These are phyloP conservation scores for Phalacrocorax aristotelis DNA, from an alignment of 2,113 vertebrate genomes.

Conservation along the genomic window DNA sequence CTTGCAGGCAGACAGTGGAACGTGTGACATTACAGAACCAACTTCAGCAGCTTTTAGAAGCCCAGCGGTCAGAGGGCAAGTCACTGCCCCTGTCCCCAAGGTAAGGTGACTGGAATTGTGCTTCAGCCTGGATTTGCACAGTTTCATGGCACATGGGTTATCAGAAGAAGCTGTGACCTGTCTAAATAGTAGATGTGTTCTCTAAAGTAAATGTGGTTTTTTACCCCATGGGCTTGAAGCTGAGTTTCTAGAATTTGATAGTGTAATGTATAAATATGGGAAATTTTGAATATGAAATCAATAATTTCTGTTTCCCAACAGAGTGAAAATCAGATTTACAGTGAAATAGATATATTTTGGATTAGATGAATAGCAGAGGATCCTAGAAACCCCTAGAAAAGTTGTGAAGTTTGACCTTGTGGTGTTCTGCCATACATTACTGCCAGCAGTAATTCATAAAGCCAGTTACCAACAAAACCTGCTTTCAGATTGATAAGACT, in stretches of 20 bases:
- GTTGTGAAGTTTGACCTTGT: background rate
- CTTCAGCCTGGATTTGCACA: background rate
- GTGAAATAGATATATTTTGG: background rate
- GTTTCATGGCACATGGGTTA: background rate
- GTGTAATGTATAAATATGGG: background rate
- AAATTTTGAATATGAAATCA: background rate
- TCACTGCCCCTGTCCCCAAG: conserved; percentile 81
- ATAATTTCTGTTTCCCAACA: background rate
- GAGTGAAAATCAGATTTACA: background rate
- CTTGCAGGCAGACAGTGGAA: conserved; percentile 86
- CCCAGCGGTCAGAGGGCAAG: conserved; percentile 77
- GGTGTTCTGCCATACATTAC: background rate
- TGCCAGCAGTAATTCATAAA: background rate
- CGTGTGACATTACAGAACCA: conserved; percentile 88
- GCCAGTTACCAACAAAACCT: background rate
- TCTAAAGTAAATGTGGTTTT: background rate
- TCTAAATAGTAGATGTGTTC: background rate
- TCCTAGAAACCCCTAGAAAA: background rate
- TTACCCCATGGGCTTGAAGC: rapidly evolving
- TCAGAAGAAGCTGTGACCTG: background rate
- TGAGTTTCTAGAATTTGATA: background rate
- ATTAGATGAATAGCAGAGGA: background rate
- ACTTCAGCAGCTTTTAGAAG: conserved; percentile 88
- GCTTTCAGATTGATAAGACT: background rate
- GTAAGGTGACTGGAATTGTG: conserved; percentile 65